Evolutionary conservation across 2,888 invertebrate species (phyloP), one percentile per base, ranked within the genome.

Genomic region (Brachypalpus laphriformis): DNA sequence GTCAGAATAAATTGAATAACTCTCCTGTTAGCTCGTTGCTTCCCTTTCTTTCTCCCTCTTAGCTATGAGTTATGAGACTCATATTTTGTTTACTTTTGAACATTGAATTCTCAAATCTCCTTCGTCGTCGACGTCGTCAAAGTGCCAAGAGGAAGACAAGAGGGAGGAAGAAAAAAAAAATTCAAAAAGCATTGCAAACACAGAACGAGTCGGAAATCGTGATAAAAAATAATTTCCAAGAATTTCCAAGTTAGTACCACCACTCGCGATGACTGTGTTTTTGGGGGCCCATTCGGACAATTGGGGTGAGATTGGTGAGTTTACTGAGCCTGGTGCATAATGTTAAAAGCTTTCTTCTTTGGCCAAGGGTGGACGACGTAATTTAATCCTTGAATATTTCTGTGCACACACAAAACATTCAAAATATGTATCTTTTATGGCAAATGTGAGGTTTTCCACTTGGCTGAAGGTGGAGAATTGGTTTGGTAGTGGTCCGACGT

Each of bases 1-100:
- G 85, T 85, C 85, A 81, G 71, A 81, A 85, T 85, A 81, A 85
- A 85, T 85, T 85, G 85, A 81, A 85, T 80, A 85, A 85, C 81
- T 85, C 81, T 80, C 81, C 71, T 71, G 49, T 45, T 59, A 20
- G 34, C 63, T 14, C 42, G 34, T 37, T 54, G 42, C 45, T 56
- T 68, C 56, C 25, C 65, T 66, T 51, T 70, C 18, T 63, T 16
- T 42, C 40, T 22, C n/a, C 20, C 65, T 25, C 22, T 22, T 42
- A 14, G 45, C 65, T 18, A 45, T 74, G 68, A 80, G 57, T 74
- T 74, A 83, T 83, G 78, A 59, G 59, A 34, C 74, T 80, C 74
- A 80, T 80, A 83, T 83, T 80, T 83, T 83, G 83, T 83, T 80
- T 80, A 75, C 83, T 83, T 57, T 14, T 75, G 68, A 75, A 56